phyloP scores from a whole-genome alignment of 2,797 vertebrate genomes.

The Fratercula arctica region DNA sequence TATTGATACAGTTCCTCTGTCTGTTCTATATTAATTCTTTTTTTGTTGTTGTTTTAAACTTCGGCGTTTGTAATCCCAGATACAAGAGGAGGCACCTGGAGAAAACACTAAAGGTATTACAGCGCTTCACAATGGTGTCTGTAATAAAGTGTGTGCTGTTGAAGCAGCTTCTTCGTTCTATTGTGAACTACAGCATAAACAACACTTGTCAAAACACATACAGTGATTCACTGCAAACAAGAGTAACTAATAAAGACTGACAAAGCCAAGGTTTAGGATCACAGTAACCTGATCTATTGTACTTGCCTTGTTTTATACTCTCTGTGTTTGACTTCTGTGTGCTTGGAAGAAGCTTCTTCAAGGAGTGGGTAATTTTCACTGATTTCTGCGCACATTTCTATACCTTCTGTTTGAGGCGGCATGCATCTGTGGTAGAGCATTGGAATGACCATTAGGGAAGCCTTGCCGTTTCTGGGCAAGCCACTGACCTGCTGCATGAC shows the following conservation, averaged over 20 bases:
- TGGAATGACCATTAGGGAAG: background rate
- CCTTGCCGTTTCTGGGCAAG: background rate
- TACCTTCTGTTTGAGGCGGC: background rate
- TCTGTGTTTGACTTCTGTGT: background rate
- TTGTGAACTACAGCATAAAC: background rate
- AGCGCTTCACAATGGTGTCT: background rate
- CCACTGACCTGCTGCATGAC: background rate
- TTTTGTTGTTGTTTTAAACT: background rate
- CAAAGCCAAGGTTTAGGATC: background rate
- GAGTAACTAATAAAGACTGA: conserved; percentile 5
- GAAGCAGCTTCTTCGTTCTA: background rate
- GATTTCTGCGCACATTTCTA: background rate
- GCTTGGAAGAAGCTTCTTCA: background rate
- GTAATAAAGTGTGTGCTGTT: background rate
- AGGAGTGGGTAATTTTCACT: background rate
- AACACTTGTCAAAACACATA: conserved; percentile 9
- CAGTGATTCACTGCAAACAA: background rate
- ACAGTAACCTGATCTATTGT: background rate
- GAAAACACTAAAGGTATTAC: background rate
- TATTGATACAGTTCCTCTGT: background rate
- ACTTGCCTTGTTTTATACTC: background rate
- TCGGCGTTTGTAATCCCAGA: background rate
- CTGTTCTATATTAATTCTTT: background rate
- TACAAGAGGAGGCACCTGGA: background rate
- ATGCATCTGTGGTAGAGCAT: background rate